phyloP scores from a whole-genome alignment of 2,113 vertebrate species.

The Hepsetus odoe region DNA sequence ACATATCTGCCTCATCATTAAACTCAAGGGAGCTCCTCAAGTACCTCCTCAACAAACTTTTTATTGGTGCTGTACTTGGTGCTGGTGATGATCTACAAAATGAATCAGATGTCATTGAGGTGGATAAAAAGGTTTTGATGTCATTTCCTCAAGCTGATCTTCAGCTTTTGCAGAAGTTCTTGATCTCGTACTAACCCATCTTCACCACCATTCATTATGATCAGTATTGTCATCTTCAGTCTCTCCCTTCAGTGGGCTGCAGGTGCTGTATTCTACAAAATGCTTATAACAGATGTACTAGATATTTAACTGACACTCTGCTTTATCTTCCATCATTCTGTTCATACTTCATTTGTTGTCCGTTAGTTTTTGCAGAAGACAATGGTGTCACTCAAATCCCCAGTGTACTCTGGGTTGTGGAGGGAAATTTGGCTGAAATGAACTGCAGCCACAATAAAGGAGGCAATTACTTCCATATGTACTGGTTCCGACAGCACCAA shows the following conservation, averaged over 20 bases:
- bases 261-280: neutral
- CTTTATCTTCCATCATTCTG: neutral
- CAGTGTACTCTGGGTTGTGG: constrained; percentile 4
- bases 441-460: constrained; percentile 19
- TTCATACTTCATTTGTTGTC: neutral
- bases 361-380: constrained; percentile 24
- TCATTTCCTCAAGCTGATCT: constrained; percentile 11
- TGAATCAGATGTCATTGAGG: no score
- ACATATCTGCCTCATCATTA: no score
- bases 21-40: no score
- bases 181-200: neutral
- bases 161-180: neutral
- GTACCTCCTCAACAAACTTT: no score
- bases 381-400: constrained; percentile 53
- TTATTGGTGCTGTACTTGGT: no score
- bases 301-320: no score
- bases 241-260: neutral
- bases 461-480: neutral
- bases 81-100: no score
- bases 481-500: constrained; percentile 61
- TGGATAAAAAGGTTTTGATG: no score
- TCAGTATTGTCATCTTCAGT: neutral
- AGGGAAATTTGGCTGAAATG: constrained; percentile 32
- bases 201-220: neutral
- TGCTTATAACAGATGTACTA: no score